Base-by-base conservation (phyloP, 2,888 invertebrate genomes). In the Eupeodes latifasciatus region DNA sequence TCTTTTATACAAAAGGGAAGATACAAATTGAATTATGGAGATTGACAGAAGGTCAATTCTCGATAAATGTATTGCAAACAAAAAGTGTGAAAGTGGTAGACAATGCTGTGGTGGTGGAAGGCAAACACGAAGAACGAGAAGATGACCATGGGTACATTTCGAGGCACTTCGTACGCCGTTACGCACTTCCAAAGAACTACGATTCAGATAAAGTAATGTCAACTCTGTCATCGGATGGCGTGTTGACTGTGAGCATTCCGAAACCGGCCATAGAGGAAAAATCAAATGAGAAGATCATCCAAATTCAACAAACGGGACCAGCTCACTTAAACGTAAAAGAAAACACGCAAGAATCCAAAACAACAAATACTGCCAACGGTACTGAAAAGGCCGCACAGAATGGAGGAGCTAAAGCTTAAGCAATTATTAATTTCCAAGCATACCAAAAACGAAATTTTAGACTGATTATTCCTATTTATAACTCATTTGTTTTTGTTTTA, bases 171-270 rank as follows among this genome's bases (percentile, higher is more conserved):
- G 94, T 94, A 0, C 95, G 98, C 72, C 95, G 95, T 69, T 96
- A 96, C 93, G 93, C 95, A 87, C 92, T 97, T 11, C 96, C 96
- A 2, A 94, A 95, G 67, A 95, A 95, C 61, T 95, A 95, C 90
- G 96, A 97, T 82, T 94, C 96, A 0, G 95, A 96, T 9, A 95
- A 96, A 85, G 95, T 98, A 2, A 94, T 95, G 61, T 97, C 97
- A 67, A 96, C 95, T 0, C 93, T 98, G 57, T 97, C 97, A 0
- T 96, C 97, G 0, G 97, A 98, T 91, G 98, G 97, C 0, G 95
- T 97, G 19, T 94, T 97, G 49, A 96, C 96, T 0, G 95, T 97
- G 67, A 95, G 95, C 0, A 96, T 96, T 0, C 97, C 97, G 0
- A 94, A 94, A 5, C 85, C 92, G 53, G 71, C 66, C 10, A 81